phyloP scores from a whole-genome alignment of 1,140 invertebrate species.

The Anagrus nilaparvatae region DNA sequence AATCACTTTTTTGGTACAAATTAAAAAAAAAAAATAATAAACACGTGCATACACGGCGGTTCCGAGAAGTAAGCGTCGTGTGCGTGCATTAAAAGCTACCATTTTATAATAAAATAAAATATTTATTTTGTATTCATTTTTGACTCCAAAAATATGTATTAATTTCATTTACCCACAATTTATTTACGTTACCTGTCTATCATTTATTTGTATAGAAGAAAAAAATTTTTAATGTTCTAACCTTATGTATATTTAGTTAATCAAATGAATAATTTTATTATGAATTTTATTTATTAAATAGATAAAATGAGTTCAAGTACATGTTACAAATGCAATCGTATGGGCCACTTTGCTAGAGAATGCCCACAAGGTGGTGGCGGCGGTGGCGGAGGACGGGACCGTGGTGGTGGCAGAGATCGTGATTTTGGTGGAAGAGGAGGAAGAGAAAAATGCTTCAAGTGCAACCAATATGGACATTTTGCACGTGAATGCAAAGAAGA shows the following conservation, averaged over 20 bases:
- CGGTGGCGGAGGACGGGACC: slow-evolving; percentile 31
- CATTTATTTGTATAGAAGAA: not conserved
- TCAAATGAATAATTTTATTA: not conserved
- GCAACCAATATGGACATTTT: slow-evolving; percentile 87
- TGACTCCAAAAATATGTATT: too few species aligned
- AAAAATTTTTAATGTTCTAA: not conserved
- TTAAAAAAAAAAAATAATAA: too few species aligned
- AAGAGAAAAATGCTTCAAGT: slow-evolving; percentile 87
- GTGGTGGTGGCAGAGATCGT: slow-evolving; percentile 41
- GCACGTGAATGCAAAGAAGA: slow-evolving; percentile 85
- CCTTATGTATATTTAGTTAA: not conserved
- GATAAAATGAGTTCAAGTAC: slow-evolving; percentile 48
- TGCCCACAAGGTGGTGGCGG: slow-evolving; percentile 59
- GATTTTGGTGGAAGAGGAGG: slow-evolving; percentile 47
- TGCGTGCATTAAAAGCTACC: too few species aligned
- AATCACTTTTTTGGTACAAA: too few species aligned
- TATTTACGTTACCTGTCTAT: not conserved
- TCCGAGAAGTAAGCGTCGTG: too few species aligned
- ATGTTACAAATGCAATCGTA: slow-evolving; percentile 85
- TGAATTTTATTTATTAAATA: slow-evolving; percentile 21
- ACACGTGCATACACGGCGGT: too few species aligned
- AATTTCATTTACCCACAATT: too few species aligned
- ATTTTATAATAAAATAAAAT: too few species aligned
- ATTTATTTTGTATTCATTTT: too few species aligned
- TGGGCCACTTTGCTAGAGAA: slow-evolving; percentile 77